A percentile compares a stretch with the other conserved stretches of the same genome.
These are phyloP conservation scores for Leptopterna dolabrata DNA, from an alignment of 2,888 invertebrate genomes.

Conservation along the genomic window DNA sequence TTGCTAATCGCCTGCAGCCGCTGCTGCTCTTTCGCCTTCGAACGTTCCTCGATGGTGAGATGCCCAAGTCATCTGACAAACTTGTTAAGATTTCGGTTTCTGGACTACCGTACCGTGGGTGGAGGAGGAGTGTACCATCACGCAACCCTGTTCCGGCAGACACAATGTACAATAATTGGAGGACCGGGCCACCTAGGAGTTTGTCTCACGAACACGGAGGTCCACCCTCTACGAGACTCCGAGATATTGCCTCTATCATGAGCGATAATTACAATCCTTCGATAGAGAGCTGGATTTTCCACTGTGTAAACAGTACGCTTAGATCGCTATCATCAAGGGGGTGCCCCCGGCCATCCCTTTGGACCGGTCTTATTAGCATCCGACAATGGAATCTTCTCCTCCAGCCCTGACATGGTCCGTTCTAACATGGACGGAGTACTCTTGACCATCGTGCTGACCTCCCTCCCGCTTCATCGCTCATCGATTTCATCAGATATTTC, in stretches of 20 bases:
- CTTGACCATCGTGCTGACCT: background rate
- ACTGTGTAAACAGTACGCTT: constrained; percentile 23
- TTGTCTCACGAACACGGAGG: background rate
- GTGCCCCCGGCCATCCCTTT: background rate
- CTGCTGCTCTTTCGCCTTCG: too few relatives aligned
- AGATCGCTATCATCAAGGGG: constrained; percentile 26
- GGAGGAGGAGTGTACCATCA: background rate
- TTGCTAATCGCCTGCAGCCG: too few relatives aligned
- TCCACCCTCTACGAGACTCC: constrained; percentile 6
- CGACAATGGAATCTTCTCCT: constrained; percentile 37
- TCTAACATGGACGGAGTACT: background rate
- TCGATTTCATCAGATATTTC: background rate
- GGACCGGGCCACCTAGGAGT: constrained; percentile 15
- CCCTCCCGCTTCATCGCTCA: background rate
- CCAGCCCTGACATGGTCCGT: background rate
- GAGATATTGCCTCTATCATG: constrained; percentile 32
- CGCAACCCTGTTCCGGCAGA: background rate
- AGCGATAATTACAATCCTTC: constrained; percentile 45
- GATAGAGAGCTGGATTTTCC: constrained; percentile 10
- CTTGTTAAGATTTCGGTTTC: background rate
- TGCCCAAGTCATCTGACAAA: too few relatives aligned
- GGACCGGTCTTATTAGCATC: constrained; percentile 45
- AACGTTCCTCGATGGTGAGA: too few relatives aligned
- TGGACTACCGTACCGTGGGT: background rate
- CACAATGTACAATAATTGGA: background rate